These are phyloP conservation scores for Cataglyphis rosenhaueri DNA, from an alignment of 2,888 invertebrate species.

Conservation along the genomic window DNA sequence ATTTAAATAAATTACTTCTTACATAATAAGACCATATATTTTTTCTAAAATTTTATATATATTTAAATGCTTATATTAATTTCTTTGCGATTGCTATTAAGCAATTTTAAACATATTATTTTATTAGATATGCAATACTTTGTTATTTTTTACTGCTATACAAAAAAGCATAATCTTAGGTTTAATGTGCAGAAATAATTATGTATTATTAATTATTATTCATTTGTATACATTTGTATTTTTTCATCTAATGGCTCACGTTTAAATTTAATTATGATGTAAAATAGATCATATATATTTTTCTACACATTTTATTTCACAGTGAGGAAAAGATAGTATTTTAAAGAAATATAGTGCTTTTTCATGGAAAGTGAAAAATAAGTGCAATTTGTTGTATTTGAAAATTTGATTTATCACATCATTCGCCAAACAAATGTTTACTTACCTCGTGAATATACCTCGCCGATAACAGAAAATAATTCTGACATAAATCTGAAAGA, in stretches of 20 bases:
- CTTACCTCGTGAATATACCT: slow-evolving; percentile 16
- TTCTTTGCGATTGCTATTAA: not conserved
- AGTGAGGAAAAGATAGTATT: not conserved
- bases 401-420: slow-evolving; percentile 20
- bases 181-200: not conserved
- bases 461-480: not conserved
- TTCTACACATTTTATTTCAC: not conserved
- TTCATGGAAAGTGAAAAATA: not conserved
- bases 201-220: slow-evolving; percentile 1
- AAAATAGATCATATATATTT: slow-evolving; percentile 2
- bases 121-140: not conserved
- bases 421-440: slow-evolving; percentile 15
- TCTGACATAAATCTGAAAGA: not conserved
- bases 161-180: not conserved
- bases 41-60: not conserved
- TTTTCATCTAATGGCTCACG: not conserved
- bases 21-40: not conserved
- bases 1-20: not conserved
- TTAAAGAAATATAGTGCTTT: not conserved
- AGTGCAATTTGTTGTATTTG: slow-evolving; percentile 9
- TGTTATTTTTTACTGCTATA: not conserved
- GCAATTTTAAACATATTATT: not conserved
- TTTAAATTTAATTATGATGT: not conserved
- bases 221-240: not conserved
- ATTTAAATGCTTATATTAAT: not conserved